A percentile compares a stretch with the other conserved stretches of the same genome.
These are phyloP conservation scores for Drosophila yakuba DNA, from an alignment of 1,140 invertebrate genomes.

Conservation along the genomic window DNA sequence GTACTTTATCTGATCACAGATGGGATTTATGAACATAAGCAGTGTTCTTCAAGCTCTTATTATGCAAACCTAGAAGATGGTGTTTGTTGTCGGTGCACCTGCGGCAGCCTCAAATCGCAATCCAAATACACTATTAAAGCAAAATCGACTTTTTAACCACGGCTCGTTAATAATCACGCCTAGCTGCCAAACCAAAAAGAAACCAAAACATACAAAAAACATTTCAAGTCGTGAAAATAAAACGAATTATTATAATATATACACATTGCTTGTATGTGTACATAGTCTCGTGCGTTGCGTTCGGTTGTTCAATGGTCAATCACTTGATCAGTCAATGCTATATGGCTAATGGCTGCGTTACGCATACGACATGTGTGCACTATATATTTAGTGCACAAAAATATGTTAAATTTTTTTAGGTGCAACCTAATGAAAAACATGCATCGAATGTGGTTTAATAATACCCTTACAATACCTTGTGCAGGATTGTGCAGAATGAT, in stretches of 20 bases:
- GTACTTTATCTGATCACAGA: too few species aligned
- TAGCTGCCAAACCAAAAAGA: slow-evolving; percentile 49
- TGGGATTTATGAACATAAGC: not conserved
- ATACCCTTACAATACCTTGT: not conserved
- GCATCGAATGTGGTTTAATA: not conserved
- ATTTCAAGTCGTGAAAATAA: slow-evolving; percentile 20
- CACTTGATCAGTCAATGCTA: slow-evolving; percentile 42
- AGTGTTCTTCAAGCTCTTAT: too few species aligned
- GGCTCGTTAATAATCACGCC: slow-evolving; percentile 79
- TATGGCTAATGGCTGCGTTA: slow-evolving; percentile 23
- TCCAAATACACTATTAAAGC: slow-evolving; percentile 59
- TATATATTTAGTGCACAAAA: not conserved
- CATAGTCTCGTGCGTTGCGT: slow-evolving; percentile 58
- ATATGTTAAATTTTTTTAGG: not conserved
- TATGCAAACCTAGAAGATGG: too few species aligned
- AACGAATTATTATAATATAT: slow-evolving; percentile 31
- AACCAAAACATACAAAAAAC: slow-evolving; percentile 31
- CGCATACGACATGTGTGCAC: slow-evolving; percentile 40
- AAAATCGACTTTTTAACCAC: slow-evolving; percentile 66
- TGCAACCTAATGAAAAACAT: too few species aligned
- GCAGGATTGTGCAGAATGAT: too few species aligned
- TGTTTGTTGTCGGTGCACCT: slow-evolving; percentile 22
- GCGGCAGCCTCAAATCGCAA: slow-evolving; percentile 72
- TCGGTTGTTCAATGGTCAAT: slow-evolving; percentile 40
- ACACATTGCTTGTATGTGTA: slow-evolving; percentile 18